Percentiles rank a stretch among this genome's conserved stretches.
Conservation (phyloP, 1,140 invertebrate genomes). For the Cydia amplana region DNA sequence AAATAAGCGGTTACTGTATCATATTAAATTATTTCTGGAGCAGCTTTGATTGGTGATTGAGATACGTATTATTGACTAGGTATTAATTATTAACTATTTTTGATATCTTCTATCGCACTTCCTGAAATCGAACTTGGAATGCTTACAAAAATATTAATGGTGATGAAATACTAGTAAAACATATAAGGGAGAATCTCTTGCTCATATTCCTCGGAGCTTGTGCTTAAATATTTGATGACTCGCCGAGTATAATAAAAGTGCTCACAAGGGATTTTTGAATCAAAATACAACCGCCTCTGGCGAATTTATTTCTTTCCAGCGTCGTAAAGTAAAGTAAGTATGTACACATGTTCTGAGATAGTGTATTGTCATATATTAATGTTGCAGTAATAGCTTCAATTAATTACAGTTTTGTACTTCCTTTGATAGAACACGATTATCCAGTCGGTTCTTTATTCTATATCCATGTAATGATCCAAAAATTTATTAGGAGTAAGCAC, state of each 20-base stretch:
- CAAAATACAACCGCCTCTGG: slow-evolving; percentile 29
- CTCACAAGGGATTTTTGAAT: slow-evolving; percentile 26
- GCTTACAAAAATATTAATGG: neutral
- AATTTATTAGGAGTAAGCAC: no score
- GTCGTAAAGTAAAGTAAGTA: slow-evolving; percentile 18
- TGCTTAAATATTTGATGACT: slow-evolving; percentile 32
- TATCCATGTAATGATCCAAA: no score
- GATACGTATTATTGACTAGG: no score
- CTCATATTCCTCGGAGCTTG: slow-evolving; percentile 23
- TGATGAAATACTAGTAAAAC: slow-evolving; percentile 3
- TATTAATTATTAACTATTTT: no score
- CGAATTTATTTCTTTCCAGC: slow-evolving; percentile 14
- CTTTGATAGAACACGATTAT: no score
- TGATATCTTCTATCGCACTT: no score
- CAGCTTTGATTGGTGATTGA: no score
- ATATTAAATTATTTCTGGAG: no score
- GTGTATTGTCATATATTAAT: neutral
- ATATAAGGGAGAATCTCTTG: slow-evolving; percentile 20
- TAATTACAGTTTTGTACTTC: neutral
- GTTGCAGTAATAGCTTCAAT: neutral
- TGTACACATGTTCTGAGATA: neutral
- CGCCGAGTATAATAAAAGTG: slow-evolving; percentile 30
- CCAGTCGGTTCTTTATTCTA: no score
- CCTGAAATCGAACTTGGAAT: neutral
- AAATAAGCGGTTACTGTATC: no score